Percentiles rank a stretch among this genome's conserved stretches.
Conservation (phyloP, 2,113 vertebrate genomes). For the Pluvianellus socialis region DNA sequence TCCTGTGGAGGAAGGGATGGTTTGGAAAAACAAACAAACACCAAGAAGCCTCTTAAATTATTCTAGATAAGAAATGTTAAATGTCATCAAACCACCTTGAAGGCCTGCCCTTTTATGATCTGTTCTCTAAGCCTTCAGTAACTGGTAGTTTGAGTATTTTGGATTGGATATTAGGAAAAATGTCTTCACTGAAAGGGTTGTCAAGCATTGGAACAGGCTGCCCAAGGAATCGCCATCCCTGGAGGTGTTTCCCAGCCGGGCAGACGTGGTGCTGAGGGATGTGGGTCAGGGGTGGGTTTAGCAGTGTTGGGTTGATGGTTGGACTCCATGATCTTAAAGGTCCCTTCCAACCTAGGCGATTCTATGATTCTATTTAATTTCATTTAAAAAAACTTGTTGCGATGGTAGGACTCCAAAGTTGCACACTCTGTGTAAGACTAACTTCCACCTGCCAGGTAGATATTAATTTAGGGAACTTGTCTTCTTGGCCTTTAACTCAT, state of each 20-base stretch:
- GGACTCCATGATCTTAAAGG: too few relatives aligned
- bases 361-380: not conserved
- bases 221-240: too few relatives aligned
- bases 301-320: too few relatives aligned
- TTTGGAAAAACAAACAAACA: not conserved
- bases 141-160: not conserved
- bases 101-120: not conserved
- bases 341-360: too few relatives aligned
- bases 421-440: accelerated
- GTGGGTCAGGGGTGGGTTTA: too few relatives aligned
- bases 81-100: not conserved
- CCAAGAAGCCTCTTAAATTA: not conserved
- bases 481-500: not conserved
- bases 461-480: not conserved
- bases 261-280: too few relatives aligned
- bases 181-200: too few relatives aligned
- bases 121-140: not conserved
- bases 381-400: not conserved
- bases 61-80: not conserved
- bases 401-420: not conserved
- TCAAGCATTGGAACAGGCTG: too few relatives aligned
- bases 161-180: too few relatives aligned
- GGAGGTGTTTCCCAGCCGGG: too few relatives aligned
- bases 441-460: not conserved
- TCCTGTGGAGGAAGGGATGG: not conserved